Conservation (phyloP, 2,888 invertebrate genomes). For the Chloromyia formosa region DNA sequence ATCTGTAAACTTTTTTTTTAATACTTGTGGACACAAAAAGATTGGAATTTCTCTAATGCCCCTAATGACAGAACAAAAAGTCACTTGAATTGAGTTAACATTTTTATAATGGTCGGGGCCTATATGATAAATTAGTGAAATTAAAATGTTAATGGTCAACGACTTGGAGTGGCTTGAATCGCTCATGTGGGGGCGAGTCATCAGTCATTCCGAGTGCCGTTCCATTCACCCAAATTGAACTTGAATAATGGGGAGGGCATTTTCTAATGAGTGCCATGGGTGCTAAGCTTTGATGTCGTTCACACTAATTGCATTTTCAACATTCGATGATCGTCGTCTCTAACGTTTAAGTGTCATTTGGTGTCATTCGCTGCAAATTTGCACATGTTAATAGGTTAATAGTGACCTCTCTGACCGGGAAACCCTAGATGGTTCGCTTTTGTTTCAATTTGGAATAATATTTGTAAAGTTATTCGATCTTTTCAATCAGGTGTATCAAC, state of each 20-base stretch:
- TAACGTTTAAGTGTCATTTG: background rate
- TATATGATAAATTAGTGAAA: constrained; percentile 28
- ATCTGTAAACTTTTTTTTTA: no score
- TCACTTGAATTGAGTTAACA: background rate
- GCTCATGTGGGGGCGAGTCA: background rate
- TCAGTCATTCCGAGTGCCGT: background rate
- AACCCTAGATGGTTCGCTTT: no score
- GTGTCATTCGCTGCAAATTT: background rate
- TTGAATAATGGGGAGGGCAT: background rate
- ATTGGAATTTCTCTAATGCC: constrained; percentile 5
- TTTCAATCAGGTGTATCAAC: background rate
- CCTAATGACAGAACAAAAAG: constrained; percentile 6
- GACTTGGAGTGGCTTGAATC: no score
- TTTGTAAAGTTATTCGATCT: background rate
- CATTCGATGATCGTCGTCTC: background rate
- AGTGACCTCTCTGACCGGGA: no score
- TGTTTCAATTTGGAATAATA: no score
- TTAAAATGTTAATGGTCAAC: constrained; percentile 25
- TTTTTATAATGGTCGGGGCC: no score
- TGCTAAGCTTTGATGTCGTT: background rate
- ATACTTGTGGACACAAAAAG: background rate
- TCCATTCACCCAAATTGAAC: background rate
- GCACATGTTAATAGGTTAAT: background rate
- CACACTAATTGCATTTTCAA: background rate
- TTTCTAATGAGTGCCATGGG: no score